Evolutionary conservation across 2,888 invertebrate genomes (phyloP), one percentile per base, ranked within the genome.

Genomic region (Quadroppia sp.): DNA sequence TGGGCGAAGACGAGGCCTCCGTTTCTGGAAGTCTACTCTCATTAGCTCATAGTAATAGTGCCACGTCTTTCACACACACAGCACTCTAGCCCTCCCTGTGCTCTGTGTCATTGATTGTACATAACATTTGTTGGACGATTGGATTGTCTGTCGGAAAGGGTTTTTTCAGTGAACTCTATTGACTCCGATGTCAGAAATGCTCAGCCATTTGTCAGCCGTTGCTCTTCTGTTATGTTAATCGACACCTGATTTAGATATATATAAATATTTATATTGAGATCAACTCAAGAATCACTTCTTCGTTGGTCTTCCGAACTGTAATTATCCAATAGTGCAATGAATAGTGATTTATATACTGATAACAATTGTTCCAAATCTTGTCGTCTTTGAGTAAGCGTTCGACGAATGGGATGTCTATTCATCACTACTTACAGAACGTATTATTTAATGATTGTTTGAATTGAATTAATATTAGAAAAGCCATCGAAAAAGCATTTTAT

Each of bases 31-130:
- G 94, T 80, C 92, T 94, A 90, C 80, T 84, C 81, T 94, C 94
- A 85, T 88, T 96, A 84, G 93, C 93, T 79, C 92, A 93, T 86
- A 93, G 92, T 87, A 92, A 92, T 87, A 94, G 93, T 85, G 92
- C 93, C 75, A 82, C 81, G 78, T 82, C 82, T 32, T 83, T 82
- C 76, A 80, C 78, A 74, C 79, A 79, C 71, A 77, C 77, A 64
- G 77, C 77, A 75, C 77, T 78, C 71, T 78, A 74, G 71, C 67
- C 2, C 17, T n/a, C 7, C 17, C n/a, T n/a, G 15, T n/a, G n/a
- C 20, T 50, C 50, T 9, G 50, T n/a, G n/a, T n/a, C n/a, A n/a
- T n/a, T n/a, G n/a, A n/a, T n/a, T n/a, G n/a, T n/a, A n/a, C n/a
- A n/a, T n/a, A n/a, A n/a, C n/a, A n/a, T n/a, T n/a, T n/a, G n/a